Base-by-base conservation (phyloP, 2,888 invertebrate species). In the Amiota mariae region DNA sequence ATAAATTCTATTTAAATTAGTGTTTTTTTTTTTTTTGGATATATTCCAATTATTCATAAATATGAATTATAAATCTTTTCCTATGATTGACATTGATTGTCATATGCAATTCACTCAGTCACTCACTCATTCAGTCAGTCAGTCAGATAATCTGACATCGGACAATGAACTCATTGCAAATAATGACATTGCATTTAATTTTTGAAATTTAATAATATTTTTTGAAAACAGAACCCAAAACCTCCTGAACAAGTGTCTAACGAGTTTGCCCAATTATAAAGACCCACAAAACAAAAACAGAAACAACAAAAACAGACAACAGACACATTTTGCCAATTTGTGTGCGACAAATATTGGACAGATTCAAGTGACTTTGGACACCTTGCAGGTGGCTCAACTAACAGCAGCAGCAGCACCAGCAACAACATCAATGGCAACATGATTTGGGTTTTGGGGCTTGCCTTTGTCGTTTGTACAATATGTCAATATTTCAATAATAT, bases 1-100 rank as follows among this genome's bases (percentile, higher is more conserved):
- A 36, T 36, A 36, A 36, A 36, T 36, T 36, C 36, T 36, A 4
- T 36, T 36, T 36, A 36, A 6, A 36, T 36, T 36, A 36, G 1
- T 24, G 3, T 36, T 36, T 6, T 4, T 36, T 36, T 36, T 36
- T 36, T 36, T 36, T 36, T 36, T 36, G 36, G 36, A 36, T 36
- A 36, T 36, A 36, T 36, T 36, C 36, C 36, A 36, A 36, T 36
- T 6, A 6, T 36, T 36, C 8, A 36, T 4, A 6, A 36, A 6
- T 36, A 36, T 36, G 36, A 36, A 36, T 36, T 36, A 36, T 36
- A 36, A 36, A 36, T 2, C 71, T 73, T 70, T 73, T 71, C 36
- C 76, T 76, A 77, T 80, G 78, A 80, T 80, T 78, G 76, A 75
- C 74, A 71, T 80, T 79, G 80, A 79, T 79, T 79, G 73, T 68